These are phyloP conservation scores for cat (Felis catus) DNA, from an alignment of 2,113 vertebrate genomes.

Conservation along the genomic window F.catus_Fca126_mat1.0 CM031420.1:14533001-14533500, in stretches of 20 bases:
- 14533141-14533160: background rate
- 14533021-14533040: background rate
- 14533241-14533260: background rate
- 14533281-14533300: background rate
- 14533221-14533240: background rate
- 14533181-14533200: background rate
- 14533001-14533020: background rate
- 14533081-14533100: background rate
- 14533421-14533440: background rate
- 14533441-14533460: background rate
- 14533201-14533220: background rate
- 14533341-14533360: background rate
- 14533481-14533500: background rate
- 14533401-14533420: background rate
- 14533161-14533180: fast-evolving
- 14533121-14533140: background rate
- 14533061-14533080: background rate
- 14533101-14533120: background rate
- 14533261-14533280: background rate
- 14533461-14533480: background rate
- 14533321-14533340: background rate
- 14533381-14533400: background rate
- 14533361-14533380: background rate
- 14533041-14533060: background rate
- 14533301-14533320: background rate